Evolutionary conservation across 2,888 invertebrate species (phyloP).

Genomic region (Hydrotaea cyrtoneurina): DNA sequence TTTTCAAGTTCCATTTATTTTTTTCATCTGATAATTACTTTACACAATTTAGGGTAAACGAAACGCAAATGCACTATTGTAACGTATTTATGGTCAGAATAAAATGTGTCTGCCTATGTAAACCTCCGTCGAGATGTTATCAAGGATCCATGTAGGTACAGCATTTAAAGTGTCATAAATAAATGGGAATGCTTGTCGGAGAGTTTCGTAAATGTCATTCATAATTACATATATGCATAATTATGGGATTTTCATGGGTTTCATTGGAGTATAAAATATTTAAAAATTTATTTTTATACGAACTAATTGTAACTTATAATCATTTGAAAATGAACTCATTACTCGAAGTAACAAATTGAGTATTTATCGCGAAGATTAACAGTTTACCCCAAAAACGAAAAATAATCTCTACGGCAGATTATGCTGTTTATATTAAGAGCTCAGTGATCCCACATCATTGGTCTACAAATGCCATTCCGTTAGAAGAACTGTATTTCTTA

Average conservation of each 20-base stretch:
- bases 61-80: background rate
- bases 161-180: slow-evolving; percentile 1
- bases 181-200: background rate
- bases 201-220: too few species aligned
- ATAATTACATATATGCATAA: too few species aligned
- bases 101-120: background rate
- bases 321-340: background rate
- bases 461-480: too few species aligned
- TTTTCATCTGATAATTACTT: slow-evolving; percentile 14
- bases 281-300: background rate
- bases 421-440: too few species aligned
- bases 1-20: slow-evolving; percentile 42
- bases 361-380: too few species aligned
- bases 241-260: too few species aligned
- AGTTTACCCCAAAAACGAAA: too few species aligned
- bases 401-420: too few species aligned
- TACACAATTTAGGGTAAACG: slow-evolving; percentile 22
- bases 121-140: background rate
- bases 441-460: too few species aligned
- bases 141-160: background rate
- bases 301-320: background rate
- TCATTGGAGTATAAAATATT: too few species aligned
- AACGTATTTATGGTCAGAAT: background rate
- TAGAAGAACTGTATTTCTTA: too few species aligned
- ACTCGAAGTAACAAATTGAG: too few species aligned